A percentile compares a stretch with the other conserved stretches of the same genome.
Evolutionary conservation across 2,113 vertebrate species (phyloP).

Genomic region (Myrmecobius fasciatus): DNA sequence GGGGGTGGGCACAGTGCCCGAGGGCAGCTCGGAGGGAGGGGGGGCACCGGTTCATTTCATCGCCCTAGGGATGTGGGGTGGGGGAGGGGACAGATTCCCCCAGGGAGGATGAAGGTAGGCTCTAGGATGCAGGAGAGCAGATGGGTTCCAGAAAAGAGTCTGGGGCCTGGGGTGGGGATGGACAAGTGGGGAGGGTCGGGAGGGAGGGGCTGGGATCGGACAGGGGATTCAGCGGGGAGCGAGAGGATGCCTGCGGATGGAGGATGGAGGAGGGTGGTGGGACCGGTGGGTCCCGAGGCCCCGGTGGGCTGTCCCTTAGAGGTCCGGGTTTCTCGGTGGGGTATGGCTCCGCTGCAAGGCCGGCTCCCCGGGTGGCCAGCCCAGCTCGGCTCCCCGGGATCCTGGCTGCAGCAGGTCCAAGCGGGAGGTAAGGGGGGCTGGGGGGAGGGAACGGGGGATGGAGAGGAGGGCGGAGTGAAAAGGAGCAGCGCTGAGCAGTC

Average conservation of each 20-base stretch:
- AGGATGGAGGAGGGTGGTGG: background rate
- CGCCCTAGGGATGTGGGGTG: conserved; percentile 60
- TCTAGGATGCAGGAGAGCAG: background rate
- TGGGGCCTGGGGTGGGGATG: conserved; percentile 62
- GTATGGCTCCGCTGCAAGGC: conserved; percentile 55
- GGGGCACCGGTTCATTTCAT: conserved; percentile 75
- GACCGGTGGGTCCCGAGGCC: conserved; percentile 42
- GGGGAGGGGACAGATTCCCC: conserved; percentile 61
- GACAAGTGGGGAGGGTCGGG: conserved; percentile 77
- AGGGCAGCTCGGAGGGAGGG: conserved; percentile 55
- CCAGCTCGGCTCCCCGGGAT: background rate
- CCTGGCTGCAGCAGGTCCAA: conserved; percentile 47
- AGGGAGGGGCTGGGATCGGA: conserved; percentile 13
- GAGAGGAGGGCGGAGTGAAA: conserved; percentile 48
- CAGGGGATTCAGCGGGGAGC: conserved; percentile 23
- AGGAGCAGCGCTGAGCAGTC: conserved; percentile 55
- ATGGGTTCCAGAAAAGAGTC: conserved; percentile 16
- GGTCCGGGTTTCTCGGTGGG: conserved; percentile 69
- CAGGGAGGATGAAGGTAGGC: conserved; percentile 48
- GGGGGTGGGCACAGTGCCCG: conserved; percentile 81
- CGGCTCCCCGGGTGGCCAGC: conserved; percentile 6
- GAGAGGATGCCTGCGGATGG: background rate
- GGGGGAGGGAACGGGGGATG: background rate
- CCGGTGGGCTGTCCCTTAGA: conserved; percentile 41
- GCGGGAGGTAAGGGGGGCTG: conserved; percentile 28